These are phyloP conservation scores for Lithosia quadra DNA, from an alignment of 2,888 invertebrate species.

Conservation along the genomic window DNA sequence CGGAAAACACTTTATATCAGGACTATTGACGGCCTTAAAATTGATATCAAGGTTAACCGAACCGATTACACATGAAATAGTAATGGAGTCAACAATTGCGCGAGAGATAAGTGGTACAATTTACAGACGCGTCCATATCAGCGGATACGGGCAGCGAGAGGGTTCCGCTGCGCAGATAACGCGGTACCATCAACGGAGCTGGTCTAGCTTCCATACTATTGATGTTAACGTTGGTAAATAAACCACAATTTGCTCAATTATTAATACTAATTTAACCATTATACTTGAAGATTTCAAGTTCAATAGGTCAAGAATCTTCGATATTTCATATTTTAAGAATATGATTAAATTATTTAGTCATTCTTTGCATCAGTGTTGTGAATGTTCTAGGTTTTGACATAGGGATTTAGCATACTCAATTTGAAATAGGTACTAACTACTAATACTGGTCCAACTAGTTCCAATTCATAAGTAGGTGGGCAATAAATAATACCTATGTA, in stretches of 20 bases:
- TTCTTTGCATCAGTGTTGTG: background rate
- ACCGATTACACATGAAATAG: conserved; percentile 29
- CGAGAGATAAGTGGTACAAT: conserved; percentile 49
- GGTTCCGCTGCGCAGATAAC: conserved; percentile 30
- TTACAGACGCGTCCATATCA: conserved; percentile 47
- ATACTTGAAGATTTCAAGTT: background rate
- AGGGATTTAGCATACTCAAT: background rate
- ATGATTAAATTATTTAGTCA: background rate
- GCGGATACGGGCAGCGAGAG: conserved; percentile 45
- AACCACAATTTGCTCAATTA: background rate
- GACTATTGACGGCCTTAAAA: conserved; percentile 28
- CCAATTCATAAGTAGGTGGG: background rate
- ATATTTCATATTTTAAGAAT: background rate
- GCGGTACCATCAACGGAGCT: conserved; percentile 12
- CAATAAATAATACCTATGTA: background rate
- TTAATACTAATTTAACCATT: background rate
- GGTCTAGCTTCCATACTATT: conserved; percentile 21
- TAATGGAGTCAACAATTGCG: conserved; percentile 36
- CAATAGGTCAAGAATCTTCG: background rate
- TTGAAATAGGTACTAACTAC: too few relatives aligned
- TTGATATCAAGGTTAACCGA: conserved; percentile 39
- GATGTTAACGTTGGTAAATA: background rate
- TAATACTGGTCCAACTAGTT: background rate
- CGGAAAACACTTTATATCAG: conserved; percentile 13
- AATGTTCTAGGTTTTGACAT: background rate